Percentiles rank a stretch among this genome's conserved stretches.
Conservation (phyloP, 2,888 invertebrate genomes). For the Eilema depressum region DNA sequence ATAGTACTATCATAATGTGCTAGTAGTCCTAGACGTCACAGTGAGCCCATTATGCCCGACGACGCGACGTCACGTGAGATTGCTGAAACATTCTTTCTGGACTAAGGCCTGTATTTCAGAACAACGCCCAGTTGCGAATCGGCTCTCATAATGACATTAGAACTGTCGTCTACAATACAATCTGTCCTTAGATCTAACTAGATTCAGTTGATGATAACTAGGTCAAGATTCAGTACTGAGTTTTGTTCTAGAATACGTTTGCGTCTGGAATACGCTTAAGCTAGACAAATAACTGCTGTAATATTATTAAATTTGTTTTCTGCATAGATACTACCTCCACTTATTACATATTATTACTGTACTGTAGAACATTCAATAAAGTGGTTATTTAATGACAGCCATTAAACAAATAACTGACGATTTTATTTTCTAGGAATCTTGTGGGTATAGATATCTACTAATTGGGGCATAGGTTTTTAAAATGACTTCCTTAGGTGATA, state of each 20-base stretch:
- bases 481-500: not conserved
- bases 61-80: not conserved
- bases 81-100: not conserved
- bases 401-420: conserved; percentile 1
- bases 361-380: not conserved
- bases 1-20: no score
- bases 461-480: not conserved
- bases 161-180: no score
- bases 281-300: not conserved
- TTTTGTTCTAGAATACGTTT: no score
- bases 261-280: no score
- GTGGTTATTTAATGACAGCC: not conserved
- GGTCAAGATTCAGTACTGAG: no score
- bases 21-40: not conserved
- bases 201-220: no score
- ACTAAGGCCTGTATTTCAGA: not conserved
- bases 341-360: not conserved
- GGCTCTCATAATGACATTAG: no score
- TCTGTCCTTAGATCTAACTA: no score
- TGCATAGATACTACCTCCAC: not conserved
- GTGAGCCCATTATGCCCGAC: not conserved
- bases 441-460: not conserved
- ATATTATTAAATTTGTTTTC: not conserved
- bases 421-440: not conserved
- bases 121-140: no score